phyloP scores from a whole-genome alignment of 2,797 vertebrate genomes.

The Mormyrops boulengeri region DNA sequence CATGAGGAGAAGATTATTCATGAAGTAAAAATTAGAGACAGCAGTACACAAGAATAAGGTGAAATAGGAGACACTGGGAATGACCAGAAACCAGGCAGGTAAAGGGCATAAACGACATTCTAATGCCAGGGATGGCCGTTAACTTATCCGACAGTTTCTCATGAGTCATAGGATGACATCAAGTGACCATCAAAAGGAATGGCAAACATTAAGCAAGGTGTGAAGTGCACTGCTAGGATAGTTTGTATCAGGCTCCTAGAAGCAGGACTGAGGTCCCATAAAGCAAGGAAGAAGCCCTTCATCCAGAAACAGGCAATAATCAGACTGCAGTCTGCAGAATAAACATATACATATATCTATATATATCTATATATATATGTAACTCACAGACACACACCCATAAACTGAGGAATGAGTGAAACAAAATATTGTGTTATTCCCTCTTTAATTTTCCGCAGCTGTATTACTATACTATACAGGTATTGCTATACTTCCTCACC shows the following conservation, averaged over 20 bases:
- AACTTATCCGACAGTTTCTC: not conserved
- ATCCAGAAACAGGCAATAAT: no score
- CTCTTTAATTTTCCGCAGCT: not conserved
- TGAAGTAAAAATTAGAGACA: not conserved
- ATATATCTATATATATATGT: no score
- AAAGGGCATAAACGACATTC: not conserved
- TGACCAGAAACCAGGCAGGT: not conserved
- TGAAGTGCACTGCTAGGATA: not conserved
- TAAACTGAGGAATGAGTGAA: not conserved
- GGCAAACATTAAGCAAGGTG: not conserved
- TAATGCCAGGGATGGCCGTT: not conserved
- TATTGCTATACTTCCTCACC: conserved; percentile 56
- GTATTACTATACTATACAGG: not conserved
- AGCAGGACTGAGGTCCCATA: no score
- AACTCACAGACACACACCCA: not conserved
- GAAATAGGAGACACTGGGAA: not conserved
- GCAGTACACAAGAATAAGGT: not conserved
- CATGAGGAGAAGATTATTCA: not conserved
- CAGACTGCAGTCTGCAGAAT: no score
- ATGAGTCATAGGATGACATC: not conserved
- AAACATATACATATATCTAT: no score
- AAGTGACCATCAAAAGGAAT: not conserved
- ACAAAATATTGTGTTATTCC: not conserved
- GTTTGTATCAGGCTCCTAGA: no score
- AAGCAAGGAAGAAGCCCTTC: no score